Conservation (phyloP, 2,797 vertebrate genomes). For the Echiichthys vipera region DNA sequence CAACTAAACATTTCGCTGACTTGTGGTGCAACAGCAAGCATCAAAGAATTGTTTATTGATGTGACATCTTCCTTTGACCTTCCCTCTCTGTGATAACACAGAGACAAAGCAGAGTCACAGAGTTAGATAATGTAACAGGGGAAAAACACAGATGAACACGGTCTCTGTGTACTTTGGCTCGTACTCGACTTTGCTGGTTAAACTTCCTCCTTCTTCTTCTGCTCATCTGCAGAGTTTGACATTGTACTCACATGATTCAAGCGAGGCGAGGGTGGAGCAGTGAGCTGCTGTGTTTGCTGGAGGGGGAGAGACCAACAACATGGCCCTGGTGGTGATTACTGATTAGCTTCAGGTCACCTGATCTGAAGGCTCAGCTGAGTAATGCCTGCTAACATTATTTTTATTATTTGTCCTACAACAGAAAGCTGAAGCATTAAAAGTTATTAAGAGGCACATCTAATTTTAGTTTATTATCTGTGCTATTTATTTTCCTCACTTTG, state of each 20-base stretch:
- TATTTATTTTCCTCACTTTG: slow-evolving; percentile 18
- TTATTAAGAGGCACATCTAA: background rate
- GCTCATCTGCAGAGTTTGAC: slow-evolving; percentile 44
- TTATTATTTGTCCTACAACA: background rate
- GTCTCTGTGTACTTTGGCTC: slow-evolving; percentile 61
- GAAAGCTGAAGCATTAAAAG: background rate
- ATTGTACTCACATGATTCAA: slow-evolving; percentile 61
- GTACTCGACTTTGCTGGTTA: slow-evolving; percentile 15
- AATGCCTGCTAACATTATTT: background rate
- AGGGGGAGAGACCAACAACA: background rate
- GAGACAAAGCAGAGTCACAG: slow-evolving; percentile 47
- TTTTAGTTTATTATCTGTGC: background rate
- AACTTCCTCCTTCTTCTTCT: slow-evolving; percentile 41
- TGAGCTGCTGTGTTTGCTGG: slow-evolving; percentile 15
- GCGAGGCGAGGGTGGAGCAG: slow-evolving; percentile 27
- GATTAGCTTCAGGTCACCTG: slow-evolving; percentile 48
- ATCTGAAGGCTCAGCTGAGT: slow-evolving; percentile 24
- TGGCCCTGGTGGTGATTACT: slow-evolving; percentile 33
- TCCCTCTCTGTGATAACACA: slow-evolving; percentile 57
- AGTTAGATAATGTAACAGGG: slow-evolving; percentile 33
- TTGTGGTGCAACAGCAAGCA: slow-evolving; percentile 2
- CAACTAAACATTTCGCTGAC: background rate
- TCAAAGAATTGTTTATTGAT: slow-evolving; percentile 9
- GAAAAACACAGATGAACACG: slow-evolving; percentile 33
- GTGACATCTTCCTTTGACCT: slow-evolving; percentile 41